phyloP scores from a whole-genome alignment of 1,140 invertebrate genomes.

The Penaeus chinensis region DNA sequence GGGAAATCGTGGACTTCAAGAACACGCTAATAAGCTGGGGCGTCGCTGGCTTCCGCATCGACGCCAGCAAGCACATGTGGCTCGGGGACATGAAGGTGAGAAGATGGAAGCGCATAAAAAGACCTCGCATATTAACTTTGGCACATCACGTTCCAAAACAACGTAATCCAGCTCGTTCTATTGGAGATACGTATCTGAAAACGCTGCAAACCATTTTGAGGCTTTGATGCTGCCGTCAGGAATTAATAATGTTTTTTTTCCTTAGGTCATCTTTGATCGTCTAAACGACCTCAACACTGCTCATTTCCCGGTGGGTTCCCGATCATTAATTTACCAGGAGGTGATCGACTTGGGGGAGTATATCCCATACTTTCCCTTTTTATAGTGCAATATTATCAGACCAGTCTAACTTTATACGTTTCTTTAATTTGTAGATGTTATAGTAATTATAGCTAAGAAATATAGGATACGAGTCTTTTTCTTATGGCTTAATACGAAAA shows the following conservation, averaged over 20 bases:
- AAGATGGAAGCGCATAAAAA: slow-evolving; percentile 73
- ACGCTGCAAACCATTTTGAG: background rate
- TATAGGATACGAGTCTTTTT: too few species aligned
- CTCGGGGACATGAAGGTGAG: slow-evolving; percentile 78
- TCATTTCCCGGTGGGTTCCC: slow-evolving; percentile 65
- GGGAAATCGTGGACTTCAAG: slow-evolving; percentile 77
- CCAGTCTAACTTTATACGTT: too few species aligned
- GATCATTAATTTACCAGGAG: slow-evolving; percentile 72
- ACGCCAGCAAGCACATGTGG: slow-evolving; percentile 74
- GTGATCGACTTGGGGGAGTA: slow-evolving; percentile 71
- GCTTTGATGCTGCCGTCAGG: too few species aligned
- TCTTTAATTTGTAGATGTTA: too few species aligned
- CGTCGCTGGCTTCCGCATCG: slow-evolving; percentile 81
- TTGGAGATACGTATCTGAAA: slow-evolving; percentile 53
- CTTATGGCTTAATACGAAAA: background rate
- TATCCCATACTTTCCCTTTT: slow-evolving; percentile 25
- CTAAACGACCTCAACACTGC: slow-evolving; percentile 66
- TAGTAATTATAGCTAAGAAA: too few species aligned
- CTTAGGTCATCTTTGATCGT: slow-evolving; percentile 56
- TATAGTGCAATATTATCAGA: slow-evolving; percentile 34
- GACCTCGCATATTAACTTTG: slow-evolving; percentile 73
- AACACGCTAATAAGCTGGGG: slow-evolving; percentile 80
- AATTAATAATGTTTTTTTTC: background rate
- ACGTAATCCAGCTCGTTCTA: slow-evolving; percentile 30
- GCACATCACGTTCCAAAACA: slow-evolving; percentile 70